These are phyloP conservation scores for Acleris laterana DNA, from an alignment of 2,888 invertebrate species.

Conservation along the genomic window DNA sequence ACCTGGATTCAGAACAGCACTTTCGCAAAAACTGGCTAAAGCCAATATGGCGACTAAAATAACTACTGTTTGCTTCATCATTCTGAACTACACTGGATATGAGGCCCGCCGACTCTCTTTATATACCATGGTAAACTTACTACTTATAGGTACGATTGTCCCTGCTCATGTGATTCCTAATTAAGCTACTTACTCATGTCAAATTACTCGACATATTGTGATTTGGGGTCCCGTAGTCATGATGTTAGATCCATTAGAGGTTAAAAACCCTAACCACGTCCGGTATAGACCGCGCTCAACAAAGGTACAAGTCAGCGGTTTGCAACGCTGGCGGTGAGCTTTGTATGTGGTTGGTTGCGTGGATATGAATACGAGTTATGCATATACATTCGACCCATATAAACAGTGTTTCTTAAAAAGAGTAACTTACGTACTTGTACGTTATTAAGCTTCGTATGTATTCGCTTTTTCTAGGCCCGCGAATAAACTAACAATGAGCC, in stretches of 20 bases:
- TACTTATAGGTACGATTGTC: slow-evolving; percentile 1
- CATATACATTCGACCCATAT: no score
- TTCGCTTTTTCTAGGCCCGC: no score
- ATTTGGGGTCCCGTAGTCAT: slow-evolving; percentile 22
- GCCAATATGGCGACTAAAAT: slow-evolving; percentile 12
- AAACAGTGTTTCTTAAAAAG: no score
- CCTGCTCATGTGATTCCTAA: slow-evolving; percentile 1
- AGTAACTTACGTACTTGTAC: no score
- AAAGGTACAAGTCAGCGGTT: no score
- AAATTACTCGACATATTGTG: neutral
- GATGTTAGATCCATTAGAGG: neutral
- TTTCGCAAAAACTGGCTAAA: slow-evolving; percentile 20
- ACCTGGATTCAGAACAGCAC: slow-evolving; percentile 25
- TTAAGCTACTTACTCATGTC: slow-evolving; percentile 1
- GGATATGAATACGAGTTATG: no score
- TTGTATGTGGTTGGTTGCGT: no score
- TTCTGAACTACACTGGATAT: slow-evolving; percentile 11
- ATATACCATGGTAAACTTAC: slow-evolving; percentile 6
- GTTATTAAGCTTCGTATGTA: no score
- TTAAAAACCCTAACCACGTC: neutral
- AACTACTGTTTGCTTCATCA: slow-evolving; percentile 20
- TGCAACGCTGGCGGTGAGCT: no score
- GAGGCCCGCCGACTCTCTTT: slow-evolving; percentile 6
- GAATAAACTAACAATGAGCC: no score
- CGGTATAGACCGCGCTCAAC: no score